Evolutionary conservation across 2,113 vertebrate species (phyloP).

Genomic region (Leuciscus idus): DNA sequence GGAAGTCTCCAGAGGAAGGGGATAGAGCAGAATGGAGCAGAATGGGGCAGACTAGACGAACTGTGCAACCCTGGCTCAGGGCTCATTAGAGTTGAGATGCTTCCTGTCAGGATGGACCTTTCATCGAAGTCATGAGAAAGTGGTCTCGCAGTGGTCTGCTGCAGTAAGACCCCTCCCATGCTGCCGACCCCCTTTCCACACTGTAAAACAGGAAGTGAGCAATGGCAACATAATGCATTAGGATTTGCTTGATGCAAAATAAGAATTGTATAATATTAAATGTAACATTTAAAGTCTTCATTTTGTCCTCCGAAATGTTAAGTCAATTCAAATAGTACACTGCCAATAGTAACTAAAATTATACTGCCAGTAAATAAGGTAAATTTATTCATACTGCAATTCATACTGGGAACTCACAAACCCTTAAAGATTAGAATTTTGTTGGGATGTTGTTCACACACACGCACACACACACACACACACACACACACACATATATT

Average conservation of each 20-base stretch:
- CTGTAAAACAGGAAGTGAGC: neutral
- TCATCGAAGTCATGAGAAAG: slow-evolving; percentile 57
- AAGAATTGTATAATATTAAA: neutral
- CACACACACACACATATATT: too few relatives aligned
- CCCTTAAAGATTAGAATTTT: neutral
- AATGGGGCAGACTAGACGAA: slow-evolving; percentile 25
- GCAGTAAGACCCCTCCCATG: slow-evolving; percentile 52
- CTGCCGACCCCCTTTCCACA: neutral
- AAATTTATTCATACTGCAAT: neutral
- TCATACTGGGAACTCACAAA: too few relatives aligned
- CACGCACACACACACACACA: too few relatives aligned
- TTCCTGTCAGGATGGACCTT: slow-evolving; percentile 62
- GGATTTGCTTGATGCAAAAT: neutral
- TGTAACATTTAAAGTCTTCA: neutral
- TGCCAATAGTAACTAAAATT: too few relatives aligned
- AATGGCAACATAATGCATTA: neutral
- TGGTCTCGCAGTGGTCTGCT: slow-evolving; percentile 25
- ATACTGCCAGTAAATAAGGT: neutral
- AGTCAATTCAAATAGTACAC: too few relatives aligned
- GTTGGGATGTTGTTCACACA: neutral
- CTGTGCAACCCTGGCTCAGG: slow-evolving; percentile 9
- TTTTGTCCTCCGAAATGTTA: neutral
- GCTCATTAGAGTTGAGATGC: slow-evolving; percentile 32
- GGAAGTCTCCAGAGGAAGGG: slow-evolving; percentile 56
- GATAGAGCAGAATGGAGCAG: neutral